These are phyloP conservation scores for Drosophila tristis DNA, from an alignment of 1,140 invertebrate genomes.

Conservation along the genomic window DNA sequence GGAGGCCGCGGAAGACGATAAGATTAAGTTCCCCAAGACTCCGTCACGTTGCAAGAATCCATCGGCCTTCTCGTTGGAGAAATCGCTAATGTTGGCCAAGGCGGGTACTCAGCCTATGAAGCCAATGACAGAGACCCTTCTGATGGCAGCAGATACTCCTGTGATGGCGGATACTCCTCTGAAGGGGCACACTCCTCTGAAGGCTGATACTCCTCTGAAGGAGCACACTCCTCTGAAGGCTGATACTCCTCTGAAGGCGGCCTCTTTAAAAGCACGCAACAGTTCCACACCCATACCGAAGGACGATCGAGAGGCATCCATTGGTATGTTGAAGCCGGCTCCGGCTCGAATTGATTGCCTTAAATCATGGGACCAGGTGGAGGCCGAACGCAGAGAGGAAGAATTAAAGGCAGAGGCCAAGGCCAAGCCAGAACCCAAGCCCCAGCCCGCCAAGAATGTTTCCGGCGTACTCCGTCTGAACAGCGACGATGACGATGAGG, in stretches of 20 bases:
- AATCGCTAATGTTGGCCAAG: no score
- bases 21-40: constrained; percentile 65
- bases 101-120: no score
- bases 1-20: constrained; percentile 16
- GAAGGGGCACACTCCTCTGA: constrained; percentile 15
- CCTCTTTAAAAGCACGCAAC: constrained; percentile 28
- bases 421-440: neutral
- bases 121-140: neutral
- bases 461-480: neutral
- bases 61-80: neutral
- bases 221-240: neutral
- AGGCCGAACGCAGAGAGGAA: neutral
- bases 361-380: constrained; percentile 22
- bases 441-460: constrained; percentile 7
- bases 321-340: neutral
- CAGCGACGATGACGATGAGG: constrained; percentile 33
- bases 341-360: constrained; percentile 56
- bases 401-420: neutral
- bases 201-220: neutral
- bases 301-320: constrained; percentile 1
- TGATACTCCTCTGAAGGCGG: constrained; percentile 19
- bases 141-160: neutral
- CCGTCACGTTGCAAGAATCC: constrained; percentile 39
- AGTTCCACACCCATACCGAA: constrained; percentile 64
- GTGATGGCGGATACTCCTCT: no score